Percentiles rank a stretch among this genome's conserved stretches.
Conservation (phyloP, 2,797 vertebrate genomes). For the Acrossocheilus fasciatus region DNA sequence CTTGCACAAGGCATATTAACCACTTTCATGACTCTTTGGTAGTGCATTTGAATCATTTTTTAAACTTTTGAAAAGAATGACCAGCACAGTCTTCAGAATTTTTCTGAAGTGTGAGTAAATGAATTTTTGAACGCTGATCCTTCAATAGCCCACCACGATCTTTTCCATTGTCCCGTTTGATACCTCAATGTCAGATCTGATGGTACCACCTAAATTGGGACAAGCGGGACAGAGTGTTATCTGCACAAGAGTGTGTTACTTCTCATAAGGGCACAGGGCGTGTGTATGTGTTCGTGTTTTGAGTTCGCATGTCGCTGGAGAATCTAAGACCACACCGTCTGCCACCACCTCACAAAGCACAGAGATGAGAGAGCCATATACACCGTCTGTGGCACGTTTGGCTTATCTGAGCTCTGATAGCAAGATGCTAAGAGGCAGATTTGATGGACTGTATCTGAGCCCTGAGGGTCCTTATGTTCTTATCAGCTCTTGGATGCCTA, state of each 20-base stretch:
- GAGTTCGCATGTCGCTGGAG: constrained; percentile 15
- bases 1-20: no score
- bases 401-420: constrained; percentile 59
- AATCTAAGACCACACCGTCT: constrained; percentile 54
- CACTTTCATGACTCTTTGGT: no score
- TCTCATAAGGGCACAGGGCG: constrained; percentile 23
- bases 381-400: constrained; percentile 40
- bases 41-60: neutral
- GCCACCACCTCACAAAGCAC: constrained; percentile 37
- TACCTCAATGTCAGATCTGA: constrained; percentile 45
- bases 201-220: neutral
- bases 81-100: neutral
- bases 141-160: constrained; percentile 33
- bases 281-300: constrained; percentile 46
- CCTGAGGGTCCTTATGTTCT: constrained; percentile 47
- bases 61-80: neutral
- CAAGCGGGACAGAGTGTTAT: constrained; percentile 45
- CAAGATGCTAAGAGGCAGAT: constrained; percentile 20
- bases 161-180: constrained; percentile 42
- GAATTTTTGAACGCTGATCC: neutral
- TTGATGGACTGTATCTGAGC: constrained; percentile 36
- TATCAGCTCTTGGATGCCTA: constrained; percentile 52
- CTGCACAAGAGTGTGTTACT: constrained; percentile 43
- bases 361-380: constrained; percentile 46
- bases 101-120: neutral